These are phyloP conservation scores for Clusia tigrina DNA, from an alignment of 2,888 invertebrate genomes.

Conservation along the genomic window DNA sequence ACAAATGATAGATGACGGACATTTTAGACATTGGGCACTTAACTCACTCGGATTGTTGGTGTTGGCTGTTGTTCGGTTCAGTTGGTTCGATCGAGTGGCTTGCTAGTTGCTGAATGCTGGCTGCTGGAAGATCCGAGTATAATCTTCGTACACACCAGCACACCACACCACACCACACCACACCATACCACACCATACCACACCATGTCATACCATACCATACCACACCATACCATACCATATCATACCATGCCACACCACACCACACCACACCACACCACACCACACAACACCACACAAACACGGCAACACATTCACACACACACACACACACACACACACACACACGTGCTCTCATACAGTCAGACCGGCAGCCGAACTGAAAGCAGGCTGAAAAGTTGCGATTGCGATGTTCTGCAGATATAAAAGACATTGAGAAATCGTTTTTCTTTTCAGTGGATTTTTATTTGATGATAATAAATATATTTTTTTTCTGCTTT, in stretches of 20 bases:
- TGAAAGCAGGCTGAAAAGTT: slow-evolving; percentile 9
- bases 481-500: slow-evolving; percentile 1
- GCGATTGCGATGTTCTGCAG: slow-evolving; percentile 16
- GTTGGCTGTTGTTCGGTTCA: not conserved
- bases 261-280: not conserved
- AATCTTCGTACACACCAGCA: too few relatives aligned
- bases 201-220: too few relatives aligned
- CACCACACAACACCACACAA: not conserved
- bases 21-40: slow-evolving; percentile 1
- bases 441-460: slow-evolving; percentile 51
- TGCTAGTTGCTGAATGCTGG: too few relatives aligned
- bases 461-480: slow-evolving; percentile 10
- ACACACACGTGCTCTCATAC: too few relatives aligned
- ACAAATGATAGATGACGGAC: slow-evolving; percentile 7
- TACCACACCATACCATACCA: too few relatives aligned
- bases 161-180: too few relatives aligned
- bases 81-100: too few relatives aligned
- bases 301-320: too few relatives aligned
- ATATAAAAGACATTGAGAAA: slow-evolving; percentile 57
- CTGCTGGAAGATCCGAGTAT: too few relatives aligned
- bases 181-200: too few relatives aligned
- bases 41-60: not conserved
- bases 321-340: too few relatives aligned
- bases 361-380: not conserved
- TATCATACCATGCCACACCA: too few relatives aligned